Evolutionary conservation across 2,797 vertebrate genomes (phyloP), one percentile per base, ranked within the genome.

Genomic region (Peromyscus attwateri): DNA sequence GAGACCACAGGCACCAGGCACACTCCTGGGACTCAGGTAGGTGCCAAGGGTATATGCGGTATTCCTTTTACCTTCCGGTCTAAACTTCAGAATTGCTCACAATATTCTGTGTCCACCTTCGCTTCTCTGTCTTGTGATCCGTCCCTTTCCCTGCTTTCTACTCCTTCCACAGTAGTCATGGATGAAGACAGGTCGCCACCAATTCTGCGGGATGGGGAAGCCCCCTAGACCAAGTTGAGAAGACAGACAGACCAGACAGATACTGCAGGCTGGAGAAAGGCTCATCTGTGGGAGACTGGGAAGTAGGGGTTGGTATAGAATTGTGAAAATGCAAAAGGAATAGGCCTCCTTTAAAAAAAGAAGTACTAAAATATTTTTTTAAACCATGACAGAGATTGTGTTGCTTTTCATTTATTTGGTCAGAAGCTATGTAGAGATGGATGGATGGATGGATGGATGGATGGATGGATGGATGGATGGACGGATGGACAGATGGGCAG

Each of bases 371-470:
- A 31, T 40, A 29, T 6, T 64, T 31, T 31, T 82, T 60, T 62
- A 3, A 75, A 76, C 73, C 10, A 46, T 43, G 40, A 52, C 46
- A 52, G 46, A 79, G 12, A 31, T 52, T 7, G 6, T 34, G n/a
- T 88, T 88, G 3, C 9, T 92, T 34, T 94, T 96, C 92, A 64
- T 92, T 97, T 95, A 89, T 13, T 89, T 46, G 94, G 7, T 85
- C 12, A 87, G 75, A 94, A 96, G 34, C 87, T 96, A 40, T 52
- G 11, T 21, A 76, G 12, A 49, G 46, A 31, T 31, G 29, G 73
- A 75, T 75, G 46, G 46, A 81, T 37, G 16, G 17, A 11, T 1
- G 6, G 55, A 60, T 17, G 62, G 57, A 37, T 4, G 21, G 0
- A 81, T 9, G 57, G 79, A 81, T 23, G 12, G 11, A 29, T 43